Base-by-base conservation (phyloP, 2,113 vertebrate species). In the Protobothrops flavoviridis region DNA sequence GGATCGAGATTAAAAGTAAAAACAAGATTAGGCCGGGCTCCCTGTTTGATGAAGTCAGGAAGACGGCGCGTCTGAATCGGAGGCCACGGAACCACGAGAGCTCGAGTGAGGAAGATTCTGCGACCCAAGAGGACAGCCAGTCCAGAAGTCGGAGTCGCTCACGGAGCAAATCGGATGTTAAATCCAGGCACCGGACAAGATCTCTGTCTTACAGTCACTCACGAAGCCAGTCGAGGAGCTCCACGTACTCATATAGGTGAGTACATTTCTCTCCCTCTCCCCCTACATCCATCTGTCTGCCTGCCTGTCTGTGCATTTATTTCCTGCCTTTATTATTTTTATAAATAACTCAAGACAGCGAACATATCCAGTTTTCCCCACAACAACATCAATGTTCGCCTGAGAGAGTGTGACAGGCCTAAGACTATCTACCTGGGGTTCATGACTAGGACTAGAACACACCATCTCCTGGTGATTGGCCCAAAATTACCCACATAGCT, bases 1-100 rank as follows among this genome's bases (percentile, higher is more conserved):
- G 98, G 50, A 99, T 99, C 96, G 99, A 99, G 97, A 99, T 99
- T 48, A 99, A 99, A 96, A 99, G 98, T 86, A 99, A 98, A 95
- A 99, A 98, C 95, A 98, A 98, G 91, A 99, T 99, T 2, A 98
- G 99, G 10, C 99, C 99, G 0, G 99, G 99, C 1, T 99, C 99
- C 20, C 98, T 99, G 64, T 99, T 99, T 8, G 99, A 99, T 3
- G 99, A 99, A 95, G 99, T 99, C 1, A 98, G 99, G 3, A 99
- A 99, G 97, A 99, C 99, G 0, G 99, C 99, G 0, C 98, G 99
- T 12, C 97, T 99, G 50, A 99, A 99, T 96, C 98, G 98, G 88
- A 98, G 99, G 95, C 99, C 99, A 0, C 98, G 99, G 94, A 99
- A 99, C 96, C 98, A 98, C 85, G 99, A 99, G 92, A 99, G 98